Base-by-base conservation (phyloP, 2,797 vertebrate species). In the Pipistrellus pygmaeus region DNA sequence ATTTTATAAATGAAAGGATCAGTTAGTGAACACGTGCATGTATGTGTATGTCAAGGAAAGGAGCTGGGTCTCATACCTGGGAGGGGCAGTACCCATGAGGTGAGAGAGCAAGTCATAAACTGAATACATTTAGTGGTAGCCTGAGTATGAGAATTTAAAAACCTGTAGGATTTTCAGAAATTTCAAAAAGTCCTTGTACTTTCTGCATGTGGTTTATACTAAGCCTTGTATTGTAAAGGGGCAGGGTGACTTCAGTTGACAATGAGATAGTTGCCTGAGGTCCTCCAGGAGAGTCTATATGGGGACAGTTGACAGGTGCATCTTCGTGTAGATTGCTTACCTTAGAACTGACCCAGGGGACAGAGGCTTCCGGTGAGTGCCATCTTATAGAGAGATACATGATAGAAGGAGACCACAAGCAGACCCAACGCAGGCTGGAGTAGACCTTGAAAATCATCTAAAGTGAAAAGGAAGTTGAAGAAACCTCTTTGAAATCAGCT, bases 401-500 rank as follows among this genome's bases (percentile, higher is more conserved):
- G 17, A 66, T 23, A 32, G 4, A 48, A 46, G 8, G 17, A 38
- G 62, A 64, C 23, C 62, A 44, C 51, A 72, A 46, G 55, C 25
- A 66, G 84, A 82, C 5, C 21, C 20, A 51, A 44, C 41, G 32
- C 23, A 44, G 62, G 51, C 71, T 81, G 23, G 35, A 18, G 8
- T 8, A 23, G n/a, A 25, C 48, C 38, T 78, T 69, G 57, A 92
- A 85, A 32, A 73, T 51, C 30, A 41, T 25, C 48, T 64, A 72
- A 75, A 32, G 17, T 60, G 57, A 85, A 55, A 85, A 71, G 51
- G 30, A 88, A 30, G 32, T 80, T 69, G n/a, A 60, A 32, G 41
- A 77, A 82, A 78, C 14, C 3, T 97, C 55, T 92, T 92, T 88
- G 48, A 94, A 78, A 73, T 48, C 12, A 25, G 44, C n/a, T 89